Percentiles rank a stretch among this genome's conserved stretches.
Evolutionary conservation across 2,797 vertebrate genomes (phyloP).

Genomic region (Ctenopoma kingsleyae): DNA sequence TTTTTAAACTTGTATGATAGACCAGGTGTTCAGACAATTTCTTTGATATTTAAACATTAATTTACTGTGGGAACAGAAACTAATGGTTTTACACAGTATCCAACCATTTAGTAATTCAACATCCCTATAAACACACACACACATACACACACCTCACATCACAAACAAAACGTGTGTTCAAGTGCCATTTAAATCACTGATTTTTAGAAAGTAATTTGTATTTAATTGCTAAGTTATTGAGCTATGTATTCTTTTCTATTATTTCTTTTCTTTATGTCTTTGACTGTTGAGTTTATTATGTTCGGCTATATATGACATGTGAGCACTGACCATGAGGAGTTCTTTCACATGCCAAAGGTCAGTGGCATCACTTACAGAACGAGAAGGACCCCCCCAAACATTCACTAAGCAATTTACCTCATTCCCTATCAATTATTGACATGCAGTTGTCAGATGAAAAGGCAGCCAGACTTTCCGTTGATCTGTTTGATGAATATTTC

Average conservation of each 20-base stretch:
- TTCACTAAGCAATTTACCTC: conserved; percentile 65
- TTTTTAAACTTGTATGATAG: no score
- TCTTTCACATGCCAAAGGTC: conserved; percentile 85
- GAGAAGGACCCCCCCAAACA: conserved; percentile 61
- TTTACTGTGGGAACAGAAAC: not conserved
- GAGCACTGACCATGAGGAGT: conserved; percentile 63
- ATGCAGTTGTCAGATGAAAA: conserved; percentile 75
- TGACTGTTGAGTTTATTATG: conserved; percentile 83
- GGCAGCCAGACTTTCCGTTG: conserved; percentile 80
- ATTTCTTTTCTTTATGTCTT: conserved; percentile 80
- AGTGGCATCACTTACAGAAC: conserved; percentile 82
- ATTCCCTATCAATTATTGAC: conserved; percentile 79
- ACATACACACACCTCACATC: not conserved
- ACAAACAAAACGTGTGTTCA: no score
- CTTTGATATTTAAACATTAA: not conserved
- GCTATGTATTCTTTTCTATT: not conserved
- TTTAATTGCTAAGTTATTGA: not conserved
- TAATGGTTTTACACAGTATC: not conserved
- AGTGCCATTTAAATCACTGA: not conserved
- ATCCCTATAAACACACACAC: not conserved
- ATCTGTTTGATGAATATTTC: conserved; percentile 84
- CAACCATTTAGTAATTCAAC: not conserved
- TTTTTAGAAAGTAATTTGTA: not conserved
- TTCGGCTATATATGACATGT: conserved; percentile 54
- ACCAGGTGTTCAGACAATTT: no score